Conservation (phyloP, 2,888 invertebrate species). For the Erynnis tages region DNA sequence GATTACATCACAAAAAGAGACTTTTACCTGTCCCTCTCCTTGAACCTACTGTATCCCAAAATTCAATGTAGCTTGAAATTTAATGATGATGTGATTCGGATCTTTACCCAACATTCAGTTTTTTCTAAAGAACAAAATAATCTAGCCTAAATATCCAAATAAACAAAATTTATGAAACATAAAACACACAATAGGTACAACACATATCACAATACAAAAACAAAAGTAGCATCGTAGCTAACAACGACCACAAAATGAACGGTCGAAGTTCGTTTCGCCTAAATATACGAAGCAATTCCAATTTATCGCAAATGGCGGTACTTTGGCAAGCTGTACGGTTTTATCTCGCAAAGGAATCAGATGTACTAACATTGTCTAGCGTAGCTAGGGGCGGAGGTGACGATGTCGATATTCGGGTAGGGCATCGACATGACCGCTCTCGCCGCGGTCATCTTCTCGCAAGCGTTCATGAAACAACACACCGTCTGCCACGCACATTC, state of each 20-base stretch:
- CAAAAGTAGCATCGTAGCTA: slow-evolving; percentile 1
- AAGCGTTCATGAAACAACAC: slow-evolving; percentile 57
- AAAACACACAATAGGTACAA: background rate
- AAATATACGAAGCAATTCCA: slow-evolving; percentile 25
- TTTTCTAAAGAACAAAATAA: no score
- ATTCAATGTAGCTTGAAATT: no score
- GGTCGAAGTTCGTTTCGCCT: slow-evolving; percentile 6
- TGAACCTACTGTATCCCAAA: no score
- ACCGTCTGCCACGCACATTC: slow-evolving; percentile 60
- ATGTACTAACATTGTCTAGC: slow-evolving; percentile 59
- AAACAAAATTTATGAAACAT: background rate
- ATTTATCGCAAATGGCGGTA: slow-evolving; percentile 24
- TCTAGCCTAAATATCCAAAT: background rate
- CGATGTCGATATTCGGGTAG: slow-evolving; percentile 62
- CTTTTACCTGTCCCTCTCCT: no score
- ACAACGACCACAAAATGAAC: slow-evolving; percentile 18
- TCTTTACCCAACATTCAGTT: no score
- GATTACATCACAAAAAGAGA: no score
- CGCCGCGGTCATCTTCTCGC: slow-evolving; percentile 53
- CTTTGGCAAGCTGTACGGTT: slow-evolving; percentile 22
- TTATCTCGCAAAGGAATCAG: slow-evolving; percentile 20
- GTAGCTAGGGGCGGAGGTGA: slow-evolving; percentile 60
- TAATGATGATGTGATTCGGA: no score
- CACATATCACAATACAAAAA: background rate
- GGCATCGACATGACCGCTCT: slow-evolving; percentile 57